These are phyloP conservation scores for Lacerta agilis DNA, from an alignment of 2,797 vertebrate species.

Conservation along the genomic window DNA sequence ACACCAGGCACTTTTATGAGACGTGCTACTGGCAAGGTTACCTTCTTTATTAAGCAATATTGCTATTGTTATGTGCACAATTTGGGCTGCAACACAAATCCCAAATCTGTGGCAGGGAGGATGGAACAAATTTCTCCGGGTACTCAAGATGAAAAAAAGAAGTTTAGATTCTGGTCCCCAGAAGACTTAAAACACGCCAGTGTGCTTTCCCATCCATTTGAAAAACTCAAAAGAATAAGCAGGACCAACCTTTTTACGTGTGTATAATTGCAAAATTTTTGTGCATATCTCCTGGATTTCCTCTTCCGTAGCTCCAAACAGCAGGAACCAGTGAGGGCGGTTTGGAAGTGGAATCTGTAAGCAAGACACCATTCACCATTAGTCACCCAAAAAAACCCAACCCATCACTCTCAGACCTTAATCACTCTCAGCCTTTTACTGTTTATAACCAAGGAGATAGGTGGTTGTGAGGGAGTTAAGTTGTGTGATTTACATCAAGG, in stretches of 20 bases:
- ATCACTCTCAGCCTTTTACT: neutral
- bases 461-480: too few species aligned
- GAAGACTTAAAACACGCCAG: neutral
- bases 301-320: constrained; percentile 85
- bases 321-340: constrained; percentile 86
- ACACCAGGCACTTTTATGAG: too few species aligned
- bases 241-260: constrained; percentile 79
- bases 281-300: constrained; percentile 85
- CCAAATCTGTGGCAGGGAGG: neutral
- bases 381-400: neutral
- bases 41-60: neutral
- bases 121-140: neutral
- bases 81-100: neutral
- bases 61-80: neutral
- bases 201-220: neutral
- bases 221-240: neutral
- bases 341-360: constrained; percentile 85
- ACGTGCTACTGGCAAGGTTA: neutral
- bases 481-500: too few species aligned
- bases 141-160: neutral
- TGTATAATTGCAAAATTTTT: constrained; percentile 84
- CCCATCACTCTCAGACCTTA: neutral
- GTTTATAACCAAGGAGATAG: neutral
- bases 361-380: neutral
- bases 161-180: neutral